Evolutionary conservation across 2,113 vertebrate genomes (phyloP).

Genomic region (Dipodomys merriami): DNA sequence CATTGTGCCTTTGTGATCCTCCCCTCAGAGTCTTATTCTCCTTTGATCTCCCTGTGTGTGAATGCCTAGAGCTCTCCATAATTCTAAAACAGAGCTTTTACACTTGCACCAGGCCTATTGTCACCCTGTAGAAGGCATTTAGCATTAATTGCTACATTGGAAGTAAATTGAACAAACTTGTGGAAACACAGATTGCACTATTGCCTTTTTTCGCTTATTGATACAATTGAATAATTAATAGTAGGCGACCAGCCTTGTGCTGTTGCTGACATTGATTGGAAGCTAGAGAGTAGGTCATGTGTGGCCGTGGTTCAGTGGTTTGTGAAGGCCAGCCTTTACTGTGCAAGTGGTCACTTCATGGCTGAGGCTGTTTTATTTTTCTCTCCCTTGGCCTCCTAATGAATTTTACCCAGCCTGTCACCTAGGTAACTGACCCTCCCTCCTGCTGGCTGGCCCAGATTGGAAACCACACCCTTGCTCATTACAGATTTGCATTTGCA

Average conservation of each 20-base stretch:
- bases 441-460: background rate
- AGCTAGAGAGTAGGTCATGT: conserved; percentile 27
- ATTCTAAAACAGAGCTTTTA: background rate
- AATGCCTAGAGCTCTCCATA: background rate
- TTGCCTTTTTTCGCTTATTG: conserved; percentile 29
- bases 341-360: conserved; percentile 55
- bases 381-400: background rate
- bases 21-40: no score
- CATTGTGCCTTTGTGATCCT: no score
- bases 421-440: conserved; percentile 60
- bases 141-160: conserved; percentile 40
- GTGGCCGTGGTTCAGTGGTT: background rate
- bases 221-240: conserved; percentile 69
- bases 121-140: background rate
- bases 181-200: background rate
- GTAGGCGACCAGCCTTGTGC: conserved; percentile 45
- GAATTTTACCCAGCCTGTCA: conserved; percentile 57
- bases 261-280: conserved; percentile 55
- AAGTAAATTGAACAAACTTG: conserved; percentile 26
- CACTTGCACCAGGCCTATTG: background rate
- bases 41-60: no score
- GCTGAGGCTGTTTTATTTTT: conserved; percentile 16
- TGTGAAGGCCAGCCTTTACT: conserved; percentile 16
- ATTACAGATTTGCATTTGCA: conserved; percentile 74
- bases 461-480: conserved; percentile 69